Evolutionary conservation across 2,888 invertebrate genomes (phyloP).

Genomic region (Melanchra persicariae): DNA sequence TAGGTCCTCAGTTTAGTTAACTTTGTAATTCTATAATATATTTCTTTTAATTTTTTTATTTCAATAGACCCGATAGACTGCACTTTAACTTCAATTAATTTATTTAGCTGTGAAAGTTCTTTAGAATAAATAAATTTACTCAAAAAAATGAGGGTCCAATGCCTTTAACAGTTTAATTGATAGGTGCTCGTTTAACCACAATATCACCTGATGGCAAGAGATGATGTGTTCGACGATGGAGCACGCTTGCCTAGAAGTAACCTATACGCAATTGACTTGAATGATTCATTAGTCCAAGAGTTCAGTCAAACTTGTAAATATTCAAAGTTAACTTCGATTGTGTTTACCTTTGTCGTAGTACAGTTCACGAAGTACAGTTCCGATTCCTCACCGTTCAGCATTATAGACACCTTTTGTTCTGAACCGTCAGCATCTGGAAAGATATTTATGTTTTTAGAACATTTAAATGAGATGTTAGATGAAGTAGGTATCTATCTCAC

Average conservation of each 20-base stretch:
- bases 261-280: no score
- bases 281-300: conserved; percentile 2
- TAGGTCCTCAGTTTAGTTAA: no score
- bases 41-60: no score
- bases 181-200: no score
- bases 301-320: conserved; percentile 11
- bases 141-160: not conserved
- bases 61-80: no score
- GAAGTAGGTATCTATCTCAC: no score
- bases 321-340: not conserved
- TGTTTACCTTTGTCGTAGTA: conserved; percentile 92
- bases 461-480: not conserved
- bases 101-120: not conserved
- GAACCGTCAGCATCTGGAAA: conserved; percentile 93
- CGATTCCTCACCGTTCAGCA: conserved; percentile 98
- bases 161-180: no score
- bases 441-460: conserved; percentile 22
- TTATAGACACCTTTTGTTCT: conserved; percentile 97
- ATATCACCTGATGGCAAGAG: no score
- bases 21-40: no score
- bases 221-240: no score
- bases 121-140: not conserved
- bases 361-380: conserved; percentile 96
- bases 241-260: no score
- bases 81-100: not conserved